Conservation (phyloP, 2,797 vertebrate species). For the Triplophysa bombifrons region DNA sequence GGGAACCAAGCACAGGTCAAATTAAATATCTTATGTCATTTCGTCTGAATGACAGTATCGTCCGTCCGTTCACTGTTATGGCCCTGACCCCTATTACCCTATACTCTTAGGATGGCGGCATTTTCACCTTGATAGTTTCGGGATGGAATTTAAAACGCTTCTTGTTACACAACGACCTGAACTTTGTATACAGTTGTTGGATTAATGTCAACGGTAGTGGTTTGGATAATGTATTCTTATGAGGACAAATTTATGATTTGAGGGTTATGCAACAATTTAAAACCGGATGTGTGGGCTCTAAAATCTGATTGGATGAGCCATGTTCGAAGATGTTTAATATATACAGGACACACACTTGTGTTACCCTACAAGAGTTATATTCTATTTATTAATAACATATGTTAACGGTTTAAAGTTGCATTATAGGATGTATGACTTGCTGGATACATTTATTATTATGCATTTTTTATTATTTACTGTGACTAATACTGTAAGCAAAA, state of each 20-base stretch:
- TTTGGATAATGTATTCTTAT: slow-evolving; percentile 26
- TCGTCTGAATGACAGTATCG: slow-evolving; percentile 93
- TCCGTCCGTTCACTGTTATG: slow-evolving; percentile 94
- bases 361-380: background rate
- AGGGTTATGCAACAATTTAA: background rate
- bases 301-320: background rate
- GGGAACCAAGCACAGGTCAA: slow-evolving; percentile 92
- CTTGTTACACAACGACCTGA: slow-evolving; percentile 61
- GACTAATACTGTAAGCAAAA: background rate
- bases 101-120: slow-evolving; percentile 85
- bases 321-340: background rate
- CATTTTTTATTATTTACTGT: too few relatives aligned
- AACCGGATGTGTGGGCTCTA: too few relatives aligned
- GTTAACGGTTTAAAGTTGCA: background rate
- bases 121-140: slow-evolving; percentile 84
- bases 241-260: slow-evolving; percentile 19
- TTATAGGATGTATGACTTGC: too few relatives aligned
- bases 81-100: slow-evolving; percentile 89
- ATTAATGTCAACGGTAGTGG: background rate
- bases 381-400: too few relatives aligned
- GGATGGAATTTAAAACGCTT: slow-evolving; percentile 60
- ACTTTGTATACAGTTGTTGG: slow-evolving; percentile 55
- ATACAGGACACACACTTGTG: background rate
- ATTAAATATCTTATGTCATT: slow-evolving; percentile 99
- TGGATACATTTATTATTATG: too few relatives aligned